Percentiles rank a stretch among this genome's conserved stretches.
Evolutionary conservation across 2,888 invertebrate species (phyloP).

Genomic region (Cylloceria caligata): DNA sequence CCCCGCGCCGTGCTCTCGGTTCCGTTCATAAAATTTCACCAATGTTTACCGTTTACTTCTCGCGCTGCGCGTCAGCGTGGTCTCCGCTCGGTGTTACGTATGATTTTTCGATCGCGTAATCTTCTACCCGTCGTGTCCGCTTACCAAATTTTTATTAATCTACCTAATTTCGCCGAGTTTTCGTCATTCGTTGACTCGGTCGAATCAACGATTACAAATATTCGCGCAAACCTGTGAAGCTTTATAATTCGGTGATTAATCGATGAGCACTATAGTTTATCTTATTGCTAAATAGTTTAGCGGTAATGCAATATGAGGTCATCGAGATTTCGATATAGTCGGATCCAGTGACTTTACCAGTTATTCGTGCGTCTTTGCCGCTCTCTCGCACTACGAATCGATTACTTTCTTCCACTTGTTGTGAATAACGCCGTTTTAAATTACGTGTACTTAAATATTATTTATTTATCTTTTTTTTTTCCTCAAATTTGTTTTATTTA

Average conservation of each 20-base stretch:
- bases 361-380: background rate
- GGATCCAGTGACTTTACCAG: background rate
- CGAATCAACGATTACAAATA: background rate
- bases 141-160: background rate
- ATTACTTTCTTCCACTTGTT: background rate
- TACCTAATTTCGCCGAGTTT: background rate
- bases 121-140: background rate
- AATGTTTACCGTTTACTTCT: conserved; percentile 80
- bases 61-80: conserved; percentile 66
- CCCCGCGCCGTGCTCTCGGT: conserved; percentile 54
- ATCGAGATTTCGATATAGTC: background rate
- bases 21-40: conserved; percentile 77
- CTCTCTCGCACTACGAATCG: background rate
- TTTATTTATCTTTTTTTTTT: background rate
- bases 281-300: background rate
- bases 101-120: background rate
- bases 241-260: conserved; percentile 14
- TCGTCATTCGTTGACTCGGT: background rate
- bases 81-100: background rate
- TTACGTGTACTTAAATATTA: background rate
- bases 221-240: background rate
- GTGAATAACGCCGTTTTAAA: background rate
- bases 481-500: background rate
- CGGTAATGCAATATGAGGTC: background rate
- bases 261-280: conserved; percentile 6